Evolutionary conservation across 2,888 invertebrate genomes (phyloP), one percentile per base, ranked within the genome.

Genomic region (Eumacrocentrus americanus): DNA sequence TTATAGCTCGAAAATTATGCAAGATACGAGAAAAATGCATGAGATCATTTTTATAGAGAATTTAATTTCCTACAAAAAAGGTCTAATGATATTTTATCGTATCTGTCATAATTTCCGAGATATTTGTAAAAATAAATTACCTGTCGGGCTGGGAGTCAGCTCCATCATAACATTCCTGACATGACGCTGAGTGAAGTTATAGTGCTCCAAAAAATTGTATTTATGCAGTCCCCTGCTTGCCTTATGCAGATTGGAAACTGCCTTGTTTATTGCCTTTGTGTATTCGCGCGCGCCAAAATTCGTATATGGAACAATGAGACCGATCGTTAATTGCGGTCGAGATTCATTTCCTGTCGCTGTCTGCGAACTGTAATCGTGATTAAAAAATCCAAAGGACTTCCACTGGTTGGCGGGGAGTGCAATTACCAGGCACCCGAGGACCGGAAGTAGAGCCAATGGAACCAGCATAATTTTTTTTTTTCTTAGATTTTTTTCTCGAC

Each of bases 71-170:
- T 29, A 6, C 29, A 29, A 29, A 29, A 29, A 29, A 29, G 9
- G 5, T 29, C 4, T 29, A 29, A 29, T 6, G 4, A 6, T 29
- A 29, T 9, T 29, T 4, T 29, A 4, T 9, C 29, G 9, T 29
- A 9, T 29, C 29, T 29, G 9, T n/a, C n/a, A n/a, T n/a, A n/a
- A n/a, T 29, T 29, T 29, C 29, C 29, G 29, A 29, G 9, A 29
- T 29, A n/a, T 29, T 14, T 11, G 20, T 9, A 20, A 29, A 51
- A 56, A 78, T 37, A 2, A 6, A 81, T 82, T 82, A 90, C 90
- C 90, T 84, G 89, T 90, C 59, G 90, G 90, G 81, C 89, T 89
- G 25, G 90, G 90, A 63, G 89, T 89, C 61, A 90, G 82, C 61
- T 86, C 86, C 86, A 90, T 88, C 84, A 88, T 86, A 60, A 85